phyloP scores from a whole-genome alignment of 2,888 invertebrate species.

The Cyaniris semiargus region DNA sequence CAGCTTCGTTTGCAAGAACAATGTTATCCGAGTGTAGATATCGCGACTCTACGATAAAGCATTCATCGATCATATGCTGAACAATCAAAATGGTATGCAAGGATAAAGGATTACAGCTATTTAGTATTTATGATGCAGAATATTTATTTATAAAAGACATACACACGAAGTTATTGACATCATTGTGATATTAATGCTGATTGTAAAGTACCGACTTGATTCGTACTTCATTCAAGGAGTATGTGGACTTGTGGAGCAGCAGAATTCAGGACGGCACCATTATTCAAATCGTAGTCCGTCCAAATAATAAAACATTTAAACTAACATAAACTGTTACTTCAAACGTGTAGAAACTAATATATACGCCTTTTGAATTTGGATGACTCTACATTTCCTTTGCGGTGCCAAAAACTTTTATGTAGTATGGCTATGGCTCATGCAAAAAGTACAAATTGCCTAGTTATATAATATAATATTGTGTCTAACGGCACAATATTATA shows the following conservation, averaged over 20 bases:
- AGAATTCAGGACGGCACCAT: background rate
- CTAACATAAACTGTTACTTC: slow-evolving; percentile 3
- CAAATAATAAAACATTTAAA: slow-evolving; percentile 21
- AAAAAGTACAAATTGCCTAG: background rate
- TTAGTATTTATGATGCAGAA: background rate
- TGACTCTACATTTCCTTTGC: slow-evolving; percentile 6
- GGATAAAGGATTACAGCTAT: background rate
- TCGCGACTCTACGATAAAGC: background rate
- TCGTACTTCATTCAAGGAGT: background rate
- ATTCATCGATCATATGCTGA: slow-evolving; percentile 2
- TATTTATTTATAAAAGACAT: background rate
- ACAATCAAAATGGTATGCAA: background rate
- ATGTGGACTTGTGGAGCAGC: no score
- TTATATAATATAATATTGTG: background rate
- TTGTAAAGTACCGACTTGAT: background rate
- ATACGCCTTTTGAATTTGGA: slow-evolving; percentile 2
- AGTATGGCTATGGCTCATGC: background rate
- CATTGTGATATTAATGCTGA: no score
- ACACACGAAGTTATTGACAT: background rate
- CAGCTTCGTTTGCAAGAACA: slow-evolving; percentile 3
- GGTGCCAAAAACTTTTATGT: background rate
- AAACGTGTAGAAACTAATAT: background rate
- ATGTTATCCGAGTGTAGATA: background rate
- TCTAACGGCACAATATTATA: background rate
- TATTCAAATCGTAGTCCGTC: background rate